phyloP scores from a whole-genome alignment of 2,888 invertebrate genomes.

The Drosophila anceps region DNA sequence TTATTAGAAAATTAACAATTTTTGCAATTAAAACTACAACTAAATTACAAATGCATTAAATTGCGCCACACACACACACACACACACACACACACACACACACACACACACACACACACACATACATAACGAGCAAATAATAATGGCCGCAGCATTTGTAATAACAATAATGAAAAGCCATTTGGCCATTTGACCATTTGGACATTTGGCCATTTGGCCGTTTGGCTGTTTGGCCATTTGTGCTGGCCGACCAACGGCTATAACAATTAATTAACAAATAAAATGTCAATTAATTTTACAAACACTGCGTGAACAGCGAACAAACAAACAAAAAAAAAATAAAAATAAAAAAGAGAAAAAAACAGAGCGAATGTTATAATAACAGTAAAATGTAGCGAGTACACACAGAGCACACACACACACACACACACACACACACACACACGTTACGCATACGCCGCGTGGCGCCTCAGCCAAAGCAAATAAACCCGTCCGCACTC shows the following conservation, averaged over 20 bases:
- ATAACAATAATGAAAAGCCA: constrained; percentile 80
- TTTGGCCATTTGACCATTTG: constrained; percentile 63
- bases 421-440: background rate
- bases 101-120: background rate
- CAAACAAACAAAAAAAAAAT: constrained; percentile 29
- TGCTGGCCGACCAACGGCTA: constrained; percentile 64
- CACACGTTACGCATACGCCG: constrained; percentile 53
- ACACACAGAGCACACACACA: constrained; percentile 17
- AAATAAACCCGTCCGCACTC: constrained; percentile 42
- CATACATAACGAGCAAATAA: constrained; percentile 71
- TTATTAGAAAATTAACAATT: constrained; percentile 75
- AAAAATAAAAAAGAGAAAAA: constrained; percentile 21
- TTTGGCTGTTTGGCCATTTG: constrained; percentile 20
- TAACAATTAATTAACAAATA: constrained; percentile 85
- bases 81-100: constrained; percentile 8
- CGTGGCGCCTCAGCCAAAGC: constrained; percentile 35
- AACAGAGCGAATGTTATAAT: constrained; percentile 52
- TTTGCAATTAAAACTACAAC: constrained; percentile 81
- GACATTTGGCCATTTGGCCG: constrained; percentile 21
- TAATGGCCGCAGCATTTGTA: constrained; percentile 77
- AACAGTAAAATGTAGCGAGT: constrained; percentile 77
- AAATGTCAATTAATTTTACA: constrained; percentile 84
- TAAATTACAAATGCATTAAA: constrained; percentile 82
- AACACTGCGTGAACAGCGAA: constrained; percentile 64
- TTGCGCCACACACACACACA: constrained; percentile 46